phyloP scores from a whole-genome alignment of 53 echinoderm and acorn worm genomes.

The Zoroaster sp. region DNA sequence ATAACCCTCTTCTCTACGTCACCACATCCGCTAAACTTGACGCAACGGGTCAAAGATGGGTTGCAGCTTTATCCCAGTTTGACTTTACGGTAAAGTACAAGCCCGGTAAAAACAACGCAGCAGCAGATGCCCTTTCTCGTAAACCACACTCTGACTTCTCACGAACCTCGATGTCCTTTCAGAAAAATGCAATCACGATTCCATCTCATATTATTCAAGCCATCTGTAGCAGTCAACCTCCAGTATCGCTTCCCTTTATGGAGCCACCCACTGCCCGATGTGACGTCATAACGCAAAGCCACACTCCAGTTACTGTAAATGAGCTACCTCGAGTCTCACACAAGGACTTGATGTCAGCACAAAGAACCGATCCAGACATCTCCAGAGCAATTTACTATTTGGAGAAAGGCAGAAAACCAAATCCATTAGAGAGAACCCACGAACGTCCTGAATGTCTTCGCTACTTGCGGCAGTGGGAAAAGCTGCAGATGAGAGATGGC shows the following conservation, averaged over 20 bases:
- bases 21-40: slow-evolving; percentile 61
- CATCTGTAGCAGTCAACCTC: not conserved
- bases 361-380: too few relatives aligned
- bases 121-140: slow-evolving; percentile 52
- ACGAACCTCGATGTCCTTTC: not conserved
- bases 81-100: slow-evolving; percentile 45
- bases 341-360: not conserved
- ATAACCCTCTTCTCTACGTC: slow-evolving; percentile 66
- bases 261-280: not conserved
- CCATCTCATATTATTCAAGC: not conserved
- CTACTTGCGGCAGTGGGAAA: too few relatives aligned
- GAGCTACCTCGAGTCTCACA: not conserved
- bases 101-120: slow-evolving; percentile 42
- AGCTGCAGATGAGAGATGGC: too few relatives aligned
- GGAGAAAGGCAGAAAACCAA: too few relatives aligned
- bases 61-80: slow-evolving; percentile 37
- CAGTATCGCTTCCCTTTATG: not conserved
- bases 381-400: too few relatives aligned
- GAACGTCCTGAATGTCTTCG: too few relatives aligned
- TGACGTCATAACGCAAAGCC: not conserved
- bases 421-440: too few relatives aligned
- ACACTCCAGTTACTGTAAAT: not conserved
- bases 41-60: slow-evolving; percentile 38
- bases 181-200: not conserved
- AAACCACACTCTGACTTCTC: not conserved